Conservation (phyloP, 2,888 invertebrate species). For the Erebia aethiops region DNA sequence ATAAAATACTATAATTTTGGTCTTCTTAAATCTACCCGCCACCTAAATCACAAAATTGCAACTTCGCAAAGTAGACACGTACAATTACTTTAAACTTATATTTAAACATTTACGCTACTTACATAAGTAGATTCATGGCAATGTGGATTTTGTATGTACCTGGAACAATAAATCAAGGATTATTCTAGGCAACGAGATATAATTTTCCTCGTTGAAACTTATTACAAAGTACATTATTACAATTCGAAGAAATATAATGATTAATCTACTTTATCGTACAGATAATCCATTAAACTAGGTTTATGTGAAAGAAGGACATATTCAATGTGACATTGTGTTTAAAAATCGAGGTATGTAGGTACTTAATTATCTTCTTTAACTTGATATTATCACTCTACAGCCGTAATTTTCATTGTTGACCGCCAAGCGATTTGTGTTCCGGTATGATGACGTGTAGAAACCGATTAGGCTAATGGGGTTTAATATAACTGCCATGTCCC, state of each 20-base stretch:
- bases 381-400: too few relatives aligned
- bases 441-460: too few relatives aligned
- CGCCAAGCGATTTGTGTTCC: too few relatives aligned
- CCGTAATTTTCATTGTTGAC: too few relatives aligned
- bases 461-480: too few relatives aligned
- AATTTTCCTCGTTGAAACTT: constrained; percentile 6
- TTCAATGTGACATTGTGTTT: too few relatives aligned
- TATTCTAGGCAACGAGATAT: neutral
- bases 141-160: constrained; percentile 33
- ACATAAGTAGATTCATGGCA: constrained; percentile 25
- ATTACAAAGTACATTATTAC: constrained; percentile 2
- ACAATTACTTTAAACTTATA: neutral
- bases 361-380: too few relatives aligned
- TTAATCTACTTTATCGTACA: neutral
- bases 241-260: constrained; percentile 9
- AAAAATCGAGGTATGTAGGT: too few relatives aligned
- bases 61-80: neutral
- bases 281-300: neutral
- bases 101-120: constrained; percentile 21
- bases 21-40: too few relatives aligned
- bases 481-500: too few relatives aligned
- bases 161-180: constrained; percentile 25
- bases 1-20: too few relatives aligned
- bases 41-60: neutral
- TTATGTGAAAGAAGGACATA: neutral